Evolutionary conservation across 35 echinoderm and acorn worm genomes (phyloP), one percentile per base, ranked within the genome.

Genomic region (Lytechinus pictus): DNA sequence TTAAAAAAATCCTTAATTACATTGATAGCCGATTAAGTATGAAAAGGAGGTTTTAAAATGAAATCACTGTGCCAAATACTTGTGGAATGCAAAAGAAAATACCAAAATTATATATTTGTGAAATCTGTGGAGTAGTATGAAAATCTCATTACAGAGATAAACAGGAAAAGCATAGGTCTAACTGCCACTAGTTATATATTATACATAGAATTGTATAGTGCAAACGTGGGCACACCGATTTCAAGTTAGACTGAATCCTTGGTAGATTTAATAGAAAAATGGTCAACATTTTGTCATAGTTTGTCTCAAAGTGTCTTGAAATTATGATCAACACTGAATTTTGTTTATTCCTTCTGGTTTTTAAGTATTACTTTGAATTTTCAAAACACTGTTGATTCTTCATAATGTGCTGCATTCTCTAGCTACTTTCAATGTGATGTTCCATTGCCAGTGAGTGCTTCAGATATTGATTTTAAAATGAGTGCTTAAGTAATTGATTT

Each of bases 1-100:
- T 24, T 1, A 6, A 27, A 79, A 79, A 79, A 24, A 79, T 79
- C 66, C 19, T 79, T 10, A 13, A 58, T 58, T 57, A 44, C 33
- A 44, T 44, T 71, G 14, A 71, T 24, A 24, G 66, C 66, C 19
- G 21, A 79, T 79, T 19, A 79, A 79, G 66, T 79, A 24, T 79
- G 66, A 24, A 79, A 79, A 24, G n/a, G n/a, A 79, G 66, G 66
- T 79, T 79, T 58, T 79, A 79, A 79, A 24, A 79, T 79, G 66
- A 79, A 79, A 79, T 79, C 66, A 79, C 66, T 79, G 66, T 79
- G 66, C 66, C 66, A 79, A 79, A 79, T 79, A 79, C 66, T 79
- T 79, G 66, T 79, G 66, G 19, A 79, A 79, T 79, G 66, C 66
- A 79, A 58, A 79, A 5, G 33, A 44, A 79, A 79, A 79, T 79